Conservation (phyloP, 2,888 invertebrate genomes). For the Dorcus parallelipipedus region DNA sequence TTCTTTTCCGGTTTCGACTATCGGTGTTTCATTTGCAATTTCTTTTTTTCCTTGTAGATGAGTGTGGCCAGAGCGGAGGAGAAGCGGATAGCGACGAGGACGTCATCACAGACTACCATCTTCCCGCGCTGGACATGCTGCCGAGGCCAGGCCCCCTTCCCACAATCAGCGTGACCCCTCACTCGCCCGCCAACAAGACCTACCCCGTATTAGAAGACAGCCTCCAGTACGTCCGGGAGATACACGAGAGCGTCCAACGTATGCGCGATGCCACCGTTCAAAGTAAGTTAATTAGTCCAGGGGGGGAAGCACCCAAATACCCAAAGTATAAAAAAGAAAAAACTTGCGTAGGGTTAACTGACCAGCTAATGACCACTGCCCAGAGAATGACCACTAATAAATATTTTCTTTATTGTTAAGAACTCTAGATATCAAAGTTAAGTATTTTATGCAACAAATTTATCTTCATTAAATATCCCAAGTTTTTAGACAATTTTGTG, state of each 20-base stretch:
- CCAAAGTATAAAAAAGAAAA: too few relatives aligned
- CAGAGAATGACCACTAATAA: too few relatives aligned
- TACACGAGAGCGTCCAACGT: slow-evolving; percentile 73
- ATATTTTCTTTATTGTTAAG: too few relatives aligned
- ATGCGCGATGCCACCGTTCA: slow-evolving; percentile 65
- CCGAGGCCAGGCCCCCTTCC: slow-evolving; percentile 56
- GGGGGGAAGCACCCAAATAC: too few relatives aligned
- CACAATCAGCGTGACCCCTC: slow-evolving; percentile 84
- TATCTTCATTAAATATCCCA: too few relatives aligned
- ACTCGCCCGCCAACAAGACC: slow-evolving; percentile 75
- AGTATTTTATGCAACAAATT: too few relatives aligned
- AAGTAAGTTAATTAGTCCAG: slow-evolving; percentile 28
- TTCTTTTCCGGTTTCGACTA: neutral
- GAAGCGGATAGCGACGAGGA: slow-evolving; percentile 74
- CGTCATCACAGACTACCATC: slow-evolving; percentile 73
- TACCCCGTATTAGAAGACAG: slow-evolving; percentile 70
- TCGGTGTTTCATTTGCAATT: neutral
- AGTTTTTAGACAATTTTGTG: too few relatives aligned
- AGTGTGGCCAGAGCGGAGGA: slow-evolving; percentile 65
- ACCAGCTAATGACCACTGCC: too few relatives aligned
- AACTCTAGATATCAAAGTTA: too few relatives aligned
- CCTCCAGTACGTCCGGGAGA: slow-evolving; percentile 68
- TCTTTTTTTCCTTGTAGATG: slow-evolving; percentile 53
- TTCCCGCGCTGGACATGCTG: slow-evolving; percentile 33
- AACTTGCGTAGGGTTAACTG: too few relatives aligned